Conservation (phyloP, 2,113 vertebrate species). For the Actinemys pallida region DNA sequence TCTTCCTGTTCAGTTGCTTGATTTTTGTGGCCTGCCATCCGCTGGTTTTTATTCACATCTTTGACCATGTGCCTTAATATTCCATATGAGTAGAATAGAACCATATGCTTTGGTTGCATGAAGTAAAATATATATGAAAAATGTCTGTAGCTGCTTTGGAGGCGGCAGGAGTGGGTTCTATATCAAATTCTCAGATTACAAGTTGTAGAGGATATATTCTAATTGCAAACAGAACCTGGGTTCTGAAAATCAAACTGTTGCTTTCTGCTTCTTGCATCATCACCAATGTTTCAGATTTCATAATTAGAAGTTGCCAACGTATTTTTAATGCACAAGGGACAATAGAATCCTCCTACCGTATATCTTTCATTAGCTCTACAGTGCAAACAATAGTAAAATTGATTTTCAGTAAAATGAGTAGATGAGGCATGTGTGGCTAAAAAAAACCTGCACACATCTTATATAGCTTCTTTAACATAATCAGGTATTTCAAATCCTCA, state of each 20-base stretch:
- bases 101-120: neutral
- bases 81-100: neutral
- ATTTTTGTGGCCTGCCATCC: neutral
- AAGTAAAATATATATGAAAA: neutral
- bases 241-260: neutral
- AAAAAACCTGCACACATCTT: neutral
- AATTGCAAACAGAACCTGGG: accelerated
- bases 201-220: neutral
- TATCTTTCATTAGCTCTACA: neutral
- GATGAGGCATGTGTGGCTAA: neutral
- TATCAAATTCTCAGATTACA: neutral
- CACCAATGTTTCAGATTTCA: neutral
- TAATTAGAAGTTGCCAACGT: constrained; percentile 7
- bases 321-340: constrained; percentile 34
- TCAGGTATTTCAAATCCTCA: neutral
- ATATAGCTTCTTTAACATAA: neutral
- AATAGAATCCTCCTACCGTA: neutral
- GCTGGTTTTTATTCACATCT: neutral
- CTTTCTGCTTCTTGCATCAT: constrained; percentile 61
- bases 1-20: neutral
- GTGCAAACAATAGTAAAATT: neutral
- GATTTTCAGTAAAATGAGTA: neutral
- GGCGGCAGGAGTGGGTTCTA: neutral
- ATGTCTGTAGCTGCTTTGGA: neutral
- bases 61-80: neutral